A percentile compares a stretch with the other conserved stretches of the same genome.
These are phyloP conservation scores for Tetranychus truncatus DNA, from an alignment of 2,888 invertebrate genomes.

Conservation along the genomic window DNA sequence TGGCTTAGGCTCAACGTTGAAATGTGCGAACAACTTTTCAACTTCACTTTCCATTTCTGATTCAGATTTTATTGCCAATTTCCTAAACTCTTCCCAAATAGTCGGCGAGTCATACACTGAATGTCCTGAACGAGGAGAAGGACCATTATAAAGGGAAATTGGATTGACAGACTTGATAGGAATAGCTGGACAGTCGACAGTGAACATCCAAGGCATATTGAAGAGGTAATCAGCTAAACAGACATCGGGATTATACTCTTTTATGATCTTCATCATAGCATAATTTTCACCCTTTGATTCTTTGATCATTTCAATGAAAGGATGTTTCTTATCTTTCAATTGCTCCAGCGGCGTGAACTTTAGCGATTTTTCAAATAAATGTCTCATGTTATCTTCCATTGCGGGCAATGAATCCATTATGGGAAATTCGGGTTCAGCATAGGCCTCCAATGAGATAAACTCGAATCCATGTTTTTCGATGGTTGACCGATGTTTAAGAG, in stretches of 20 bases:
- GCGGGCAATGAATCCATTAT: not conserved
- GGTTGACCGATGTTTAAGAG: not conserved
- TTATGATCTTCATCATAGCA: not conserved
- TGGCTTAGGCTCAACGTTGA: too few species aligned
- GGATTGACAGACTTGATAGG: not conserved
- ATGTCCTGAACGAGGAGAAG: not conserved
- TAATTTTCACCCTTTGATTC: not conserved
- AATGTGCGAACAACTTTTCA: too few species aligned
- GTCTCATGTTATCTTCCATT: too few species aligned
- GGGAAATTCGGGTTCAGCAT: not conserved
- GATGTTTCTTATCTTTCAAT: not conserved
- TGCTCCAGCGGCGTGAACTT: not conserved
- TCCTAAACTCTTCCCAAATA: not conserved
- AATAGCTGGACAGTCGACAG: too few species aligned
- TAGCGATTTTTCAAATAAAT: not conserved
- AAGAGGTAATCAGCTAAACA: too few species aligned
- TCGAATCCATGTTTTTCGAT: not conserved
- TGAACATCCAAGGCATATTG: too few species aligned
- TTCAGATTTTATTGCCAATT: too few species aligned
- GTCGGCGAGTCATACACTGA: not conserved
- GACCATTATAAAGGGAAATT: not conserved
- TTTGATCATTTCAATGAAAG: not conserved
- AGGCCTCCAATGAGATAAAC: not conserved
- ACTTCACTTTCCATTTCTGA: too few species aligned
- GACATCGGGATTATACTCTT: too few species aligned